Evolutionary conservation across 1,140 invertebrate species (phyloP), one percentile per base, ranked within the genome.

Genomic region (Vollenhovia emeryi): DNA sequence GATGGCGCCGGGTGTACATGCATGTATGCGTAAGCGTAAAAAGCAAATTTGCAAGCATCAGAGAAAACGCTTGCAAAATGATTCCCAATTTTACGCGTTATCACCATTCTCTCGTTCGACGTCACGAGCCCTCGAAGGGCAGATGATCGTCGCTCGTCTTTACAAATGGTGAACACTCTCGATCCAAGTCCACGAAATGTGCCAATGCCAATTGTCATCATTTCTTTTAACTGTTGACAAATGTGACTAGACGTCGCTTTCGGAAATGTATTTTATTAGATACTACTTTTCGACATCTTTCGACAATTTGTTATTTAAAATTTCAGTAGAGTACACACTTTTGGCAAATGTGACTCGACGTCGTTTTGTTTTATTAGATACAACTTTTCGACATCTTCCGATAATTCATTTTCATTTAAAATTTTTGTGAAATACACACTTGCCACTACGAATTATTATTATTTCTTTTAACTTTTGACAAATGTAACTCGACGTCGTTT

Each of bases 41-140:
- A 76, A 84, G 71, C 50, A 76, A 84, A 84, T 84, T 36, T 52
- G 71, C 45, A 50, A 9, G 27, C 55, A 13, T n/a, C 40, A 52
- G 40, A 50, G 80, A 62, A 48, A 76, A 84, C 48, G 5, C 30
- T n/a, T 9, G 50, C 40, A 43, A 82, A 82, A 82, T 73, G 24
- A 82, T 59, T 71, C 27, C 36, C 48, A 71, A 80, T 80, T 71
- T 71, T 71, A 30, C 66, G 30, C 59, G 30, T 62, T 64, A 33
- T 68, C 36, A 9, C 24, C n/a, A 18, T n/a, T 82, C 7, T 21
- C 40, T n/a, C 3, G n/a, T 4, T 33, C 18, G 2, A 52, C 33
- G 59, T 50, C 36, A 52, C 43, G 15, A 73, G n/a, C 30, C 36
- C 24, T 55, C 4, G 36, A 71, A 43, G 21, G 36, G 15, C 33